Base-by-base conservation (phyloP, 2,888 invertebrate species). In the Panopea generosa region DNA sequence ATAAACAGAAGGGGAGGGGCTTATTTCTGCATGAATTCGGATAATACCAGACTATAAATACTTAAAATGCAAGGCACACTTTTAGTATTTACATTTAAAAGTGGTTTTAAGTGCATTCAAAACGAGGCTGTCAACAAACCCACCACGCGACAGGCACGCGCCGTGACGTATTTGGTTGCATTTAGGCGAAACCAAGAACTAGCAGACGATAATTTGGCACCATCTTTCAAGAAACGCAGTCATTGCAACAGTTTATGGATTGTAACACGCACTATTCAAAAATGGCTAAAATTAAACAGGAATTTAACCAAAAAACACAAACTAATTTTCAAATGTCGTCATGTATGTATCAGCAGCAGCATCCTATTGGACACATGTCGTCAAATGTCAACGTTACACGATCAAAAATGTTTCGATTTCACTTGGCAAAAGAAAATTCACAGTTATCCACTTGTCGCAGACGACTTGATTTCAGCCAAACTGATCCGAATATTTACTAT, bases 381-480 rank as follows among this genome's bases (percentile, higher is more conserved):
- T 43, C 56, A 27, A 52, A 18, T 27, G 68, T 50, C 22, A 62
- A 70, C 22, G 52, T 61, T 14, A 47, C 77, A 14, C 49, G 73
- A 47, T 26, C 65, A 9, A 81, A 75, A 66, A 47, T 81, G 40
- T 81, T 66, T 56, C 71, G 81, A 18, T 75, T 77, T 45, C 81
- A 81, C 55, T 63, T 77, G 55, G 67, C 70, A 50, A 81, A 81
- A 50, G 81, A 81, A 53, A 77, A 75, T 53, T 73, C 71, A 3
- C 63, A 27, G 63, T 43, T 59, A 50, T 60, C 50, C 26, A 56
- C 59, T 47, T 81, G 81, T 56, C 74, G 81, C 22, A 63, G 87
- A 33, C 70, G 83, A 33, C 77, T 89, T 38, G 86, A 88, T 52
- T 89, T 89, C 45, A 82, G 75, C 50, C 78, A 82, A 38, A 70